A percentile compares a stretch with the other conserved stretches of the same genome.
phyloP scores from a whole-genome alignment of 2,888 invertebrate species.

The Polylopha cassiicola region DNA sequence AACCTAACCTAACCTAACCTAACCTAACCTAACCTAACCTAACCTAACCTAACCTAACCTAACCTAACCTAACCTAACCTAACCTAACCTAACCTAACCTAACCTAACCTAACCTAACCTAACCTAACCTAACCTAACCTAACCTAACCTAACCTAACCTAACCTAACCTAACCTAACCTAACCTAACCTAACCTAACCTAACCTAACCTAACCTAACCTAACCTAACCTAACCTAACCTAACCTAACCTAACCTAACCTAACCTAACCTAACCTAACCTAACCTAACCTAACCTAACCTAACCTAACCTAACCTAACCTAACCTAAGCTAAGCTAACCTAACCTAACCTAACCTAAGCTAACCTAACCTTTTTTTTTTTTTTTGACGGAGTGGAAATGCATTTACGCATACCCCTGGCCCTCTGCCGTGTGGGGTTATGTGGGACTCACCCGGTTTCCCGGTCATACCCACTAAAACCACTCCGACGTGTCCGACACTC shows the following conservation, averaged over 20 bases:
- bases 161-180: slow-evolving; percentile 11
- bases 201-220: slow-evolving; percentile 10
- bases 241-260: slow-evolving; percentile 13
- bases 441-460: too few species aligned
- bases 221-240: slow-evolving; percentile 6
- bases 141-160: slow-evolving; percentile 8
- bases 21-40: slow-evolving; percentile 32
- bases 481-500: too few species aligned
- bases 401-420: too few species aligned
- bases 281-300: slow-evolving; percentile 1
- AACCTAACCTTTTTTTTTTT: too few species aligned
- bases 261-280: slow-evolving; percentile 5
- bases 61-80: slow-evolving; percentile 12
- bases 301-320: not conserved
- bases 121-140: slow-evolving; percentile 7
- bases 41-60: slow-evolving; percentile 28
- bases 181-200: slow-evolving; percentile 5
- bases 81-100: slow-evolving; percentile 8
- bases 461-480: too few species aligned
- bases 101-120: slow-evolving; percentile 7
- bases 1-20: slow-evolving; percentile 33
- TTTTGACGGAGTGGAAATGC: too few species aligned
- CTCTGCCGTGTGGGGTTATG: too few species aligned
- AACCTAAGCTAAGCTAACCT: too few species aligned
- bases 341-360: too few species aligned